Percentiles rank a stretch among this genome's conserved stretches.
These are phyloP conservation scores for Oreotrochilus melanogaster DNA, from an alignment of 2,113 vertebrate species.

Conservation along the genomic window DNA sequence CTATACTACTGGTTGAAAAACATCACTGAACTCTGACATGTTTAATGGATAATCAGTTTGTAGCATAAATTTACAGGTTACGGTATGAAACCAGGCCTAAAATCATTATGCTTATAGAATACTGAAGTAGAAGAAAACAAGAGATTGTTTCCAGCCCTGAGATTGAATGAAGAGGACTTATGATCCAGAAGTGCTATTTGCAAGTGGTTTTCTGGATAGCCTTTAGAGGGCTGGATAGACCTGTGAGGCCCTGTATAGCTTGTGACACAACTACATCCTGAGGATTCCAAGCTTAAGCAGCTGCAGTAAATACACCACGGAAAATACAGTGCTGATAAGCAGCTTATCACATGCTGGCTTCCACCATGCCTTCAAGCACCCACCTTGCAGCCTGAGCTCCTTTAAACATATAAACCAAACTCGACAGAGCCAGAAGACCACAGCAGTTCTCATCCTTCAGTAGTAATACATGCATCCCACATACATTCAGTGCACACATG, in stretches of 20 bases:
- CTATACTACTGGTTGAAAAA: background rate
- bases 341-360: background rate
- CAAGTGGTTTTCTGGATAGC: background rate
- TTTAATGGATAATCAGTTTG: background rate
- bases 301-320: background rate
- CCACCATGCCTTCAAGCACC: background rate
- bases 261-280: background rate
- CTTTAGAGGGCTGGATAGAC: background rate
- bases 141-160: background rate
- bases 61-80: background rate
- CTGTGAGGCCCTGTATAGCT: rapidly evolving
- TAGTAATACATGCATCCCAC: rapidly evolving
- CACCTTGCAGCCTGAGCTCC: background rate
- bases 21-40: background rate
- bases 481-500: rapidly evolving
- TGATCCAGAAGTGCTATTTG: background rate
- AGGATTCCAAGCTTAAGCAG: background rate
- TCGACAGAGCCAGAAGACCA: background rate
- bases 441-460: rapidly evolving
- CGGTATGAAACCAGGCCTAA: background rate
- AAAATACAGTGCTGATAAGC: background rate
- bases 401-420: background rate
- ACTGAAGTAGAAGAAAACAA: background rate
- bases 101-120: background rate
- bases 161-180: background rate